Evolutionary conservation across 2,797 vertebrate genomes (phyloP).

Genomic region (Falco berigora): DNA sequence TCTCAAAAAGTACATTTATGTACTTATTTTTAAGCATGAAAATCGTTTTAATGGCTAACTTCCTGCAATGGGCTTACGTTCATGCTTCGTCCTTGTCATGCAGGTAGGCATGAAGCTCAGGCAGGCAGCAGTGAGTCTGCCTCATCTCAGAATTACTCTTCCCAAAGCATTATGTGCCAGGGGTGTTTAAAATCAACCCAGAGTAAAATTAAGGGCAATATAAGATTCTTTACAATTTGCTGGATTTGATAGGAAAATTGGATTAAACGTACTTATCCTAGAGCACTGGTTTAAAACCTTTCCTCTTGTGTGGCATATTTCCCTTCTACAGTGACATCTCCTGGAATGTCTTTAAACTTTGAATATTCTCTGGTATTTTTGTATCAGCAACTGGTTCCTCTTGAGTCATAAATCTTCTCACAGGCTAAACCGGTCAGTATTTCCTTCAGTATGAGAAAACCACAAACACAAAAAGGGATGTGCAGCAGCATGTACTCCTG

Average conservation of each 20-base stretch:
- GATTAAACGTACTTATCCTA: background rate
- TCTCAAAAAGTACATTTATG: background rate
- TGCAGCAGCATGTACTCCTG: background rate
- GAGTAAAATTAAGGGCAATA: background rate
- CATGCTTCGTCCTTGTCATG: background rate
- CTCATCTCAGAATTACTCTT: background rate
- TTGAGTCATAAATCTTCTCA: background rate
- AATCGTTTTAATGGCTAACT: background rate
- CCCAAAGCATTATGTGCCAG: background rate
- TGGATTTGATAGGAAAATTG: background rate
- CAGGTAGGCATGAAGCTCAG: background rate
- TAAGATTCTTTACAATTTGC: background rate
- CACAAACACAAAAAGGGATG: background rate
- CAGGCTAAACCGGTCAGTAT: background rate
- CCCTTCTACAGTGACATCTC: background rate
- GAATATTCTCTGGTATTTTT: background rate
- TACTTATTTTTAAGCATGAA: background rate
- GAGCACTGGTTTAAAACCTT: background rate
- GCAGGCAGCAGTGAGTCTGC: background rate
- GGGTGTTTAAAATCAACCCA: background rate
- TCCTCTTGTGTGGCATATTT: background rate
- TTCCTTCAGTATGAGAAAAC: background rate
- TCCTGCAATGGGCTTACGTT: background rate
- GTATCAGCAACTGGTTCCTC: background rate
- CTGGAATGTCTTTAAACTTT: background rate